Conservation (phyloP, 2,113 vertebrate genomes). For the Taxidea taxus region DNA sequence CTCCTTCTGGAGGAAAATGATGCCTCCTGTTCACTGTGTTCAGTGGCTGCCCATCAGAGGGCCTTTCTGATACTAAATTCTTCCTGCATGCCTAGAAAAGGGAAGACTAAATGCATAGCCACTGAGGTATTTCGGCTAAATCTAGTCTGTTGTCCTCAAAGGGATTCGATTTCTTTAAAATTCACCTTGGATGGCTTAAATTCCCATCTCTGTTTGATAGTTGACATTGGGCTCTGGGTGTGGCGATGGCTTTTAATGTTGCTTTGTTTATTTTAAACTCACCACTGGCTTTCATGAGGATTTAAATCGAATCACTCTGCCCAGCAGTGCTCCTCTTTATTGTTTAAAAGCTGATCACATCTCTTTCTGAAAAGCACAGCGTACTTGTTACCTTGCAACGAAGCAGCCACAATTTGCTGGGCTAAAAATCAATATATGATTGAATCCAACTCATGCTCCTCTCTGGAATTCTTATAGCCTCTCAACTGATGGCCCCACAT, state of each 20-base stretch:
- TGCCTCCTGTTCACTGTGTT: not conserved
- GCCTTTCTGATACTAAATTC: not conserved
- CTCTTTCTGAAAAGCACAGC: conserved; percentile 63
- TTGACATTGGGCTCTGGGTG: conserved; percentile 45
- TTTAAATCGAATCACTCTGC: conserved; percentile 69
- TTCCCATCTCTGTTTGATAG: conserved; percentile 29
- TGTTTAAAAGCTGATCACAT: conserved; percentile 74
- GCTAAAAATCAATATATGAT: conserved; percentile 76
- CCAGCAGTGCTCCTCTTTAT: conserved; percentile 58
- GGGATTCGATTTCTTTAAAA: conserved; percentile 60
- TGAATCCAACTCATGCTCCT: conserved; percentile 65
- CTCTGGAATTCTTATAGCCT: conserved; percentile 62
- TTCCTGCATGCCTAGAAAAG: not conserved
- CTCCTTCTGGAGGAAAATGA: not conserved
- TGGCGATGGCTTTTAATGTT: conserved; percentile 46
- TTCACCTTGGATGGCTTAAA: conserved; percentile 57
- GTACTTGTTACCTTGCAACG: conserved; percentile 61
- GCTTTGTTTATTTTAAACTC: conserved; percentile 72
- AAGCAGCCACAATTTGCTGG: conserved; percentile 66
- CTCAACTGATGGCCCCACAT: not conserved
- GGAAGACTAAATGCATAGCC: not conserved
- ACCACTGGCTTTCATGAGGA: conserved; percentile 52
- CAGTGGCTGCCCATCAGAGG: not conserved
- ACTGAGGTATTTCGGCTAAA: conserved; percentile 41
- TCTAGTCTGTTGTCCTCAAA: conserved; percentile 53